Evolutionary conservation across 2,797 vertebrate species (phyloP), one percentile per base, ranked within the genome.

Genomic region (Acipenser oxyrinchus): DNA sequence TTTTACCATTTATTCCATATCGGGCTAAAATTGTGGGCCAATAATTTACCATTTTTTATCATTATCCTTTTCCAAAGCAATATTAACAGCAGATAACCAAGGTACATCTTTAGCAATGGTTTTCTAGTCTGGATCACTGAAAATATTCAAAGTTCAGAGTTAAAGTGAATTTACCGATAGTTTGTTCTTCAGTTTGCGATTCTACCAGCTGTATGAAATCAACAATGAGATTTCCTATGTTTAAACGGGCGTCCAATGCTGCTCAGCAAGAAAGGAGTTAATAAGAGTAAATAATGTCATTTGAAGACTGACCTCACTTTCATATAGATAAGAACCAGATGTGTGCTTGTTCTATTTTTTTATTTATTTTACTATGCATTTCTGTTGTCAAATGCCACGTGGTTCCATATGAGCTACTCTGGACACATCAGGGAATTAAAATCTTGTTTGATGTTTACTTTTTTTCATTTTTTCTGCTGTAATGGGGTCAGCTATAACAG

Each of bases 271-370:
- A 69, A 9, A 69, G 15, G 13, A 23, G 57, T 53, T n/a, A 48
- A 11, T 63, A 49, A 48, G 63, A 60, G 63, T 48, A 60, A 65
- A 50, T 64, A 48, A 63, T 65, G 63, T 52, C 63, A 69, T 61
- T 50, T 69, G 55, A 5, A 50, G 60, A 48, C 49, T 69, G 63
- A 65, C 57, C 68, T 69, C 68, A 65, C 55, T 65, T 65, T 69
- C 63, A 53, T n/a, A 51, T 6, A 52, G 63, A 69, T 65, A 65
- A 65, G 63, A 58, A 48, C 52, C 68, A 69, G 68, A 69, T 69
- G 68, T 69, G 68, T 37, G 23, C 11, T 69, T 59, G 62, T 10
- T 65, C 59, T 37, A 37, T 37, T 37, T 37, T 1, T 37, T 37
- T 37, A 37, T 37, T 37, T 37, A 37, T 37, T 60, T 15, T 48